phyloP scores from a whole-genome alignment of 2,113 vertebrate species.

The Alethe diademata region DNA sequence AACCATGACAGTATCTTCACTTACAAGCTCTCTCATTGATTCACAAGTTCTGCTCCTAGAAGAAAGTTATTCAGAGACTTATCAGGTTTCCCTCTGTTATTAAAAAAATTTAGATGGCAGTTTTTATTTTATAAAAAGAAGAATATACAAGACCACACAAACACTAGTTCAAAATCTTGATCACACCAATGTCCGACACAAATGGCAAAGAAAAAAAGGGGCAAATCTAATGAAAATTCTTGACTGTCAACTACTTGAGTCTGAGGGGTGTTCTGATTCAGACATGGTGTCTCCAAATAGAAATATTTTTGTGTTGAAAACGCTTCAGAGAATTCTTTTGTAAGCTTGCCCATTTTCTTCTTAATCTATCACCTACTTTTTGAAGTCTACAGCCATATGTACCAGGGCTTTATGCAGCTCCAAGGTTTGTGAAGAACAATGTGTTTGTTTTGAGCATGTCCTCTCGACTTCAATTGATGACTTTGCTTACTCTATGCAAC shows the following conservation, averaged over 20 bases:
- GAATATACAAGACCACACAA: not conserved
- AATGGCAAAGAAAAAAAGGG: not conserved
- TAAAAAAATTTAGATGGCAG: not conserved
- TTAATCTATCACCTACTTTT: not conserved
- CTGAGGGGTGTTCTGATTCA: not conserved
- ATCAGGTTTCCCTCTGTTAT: not conserved
- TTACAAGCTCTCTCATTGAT: not conserved
- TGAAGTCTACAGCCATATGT: not conserved
- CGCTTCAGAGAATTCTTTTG: not conserved
- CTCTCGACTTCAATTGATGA: not conserved
- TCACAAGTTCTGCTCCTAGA: not conserved
- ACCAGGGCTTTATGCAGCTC: not conserved
- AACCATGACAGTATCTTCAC: not conserved
- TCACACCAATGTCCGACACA: not conserved
- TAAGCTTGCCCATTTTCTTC: not conserved
- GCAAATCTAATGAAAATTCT: not conserved
- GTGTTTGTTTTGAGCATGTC: not conserved
- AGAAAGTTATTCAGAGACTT: not conserved
- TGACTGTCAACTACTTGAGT: not conserved
- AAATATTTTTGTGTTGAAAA: not conserved
- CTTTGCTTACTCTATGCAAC: not conserved
- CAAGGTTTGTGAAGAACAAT: not conserved
- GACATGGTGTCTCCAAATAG: not conserved
- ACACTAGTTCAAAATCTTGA: not conserved
- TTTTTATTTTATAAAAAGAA: not conserved